Evolutionary conservation across 1,140 invertebrate species (phyloP).

Genomic region (Diabrotica undecimpunctata): DNA sequence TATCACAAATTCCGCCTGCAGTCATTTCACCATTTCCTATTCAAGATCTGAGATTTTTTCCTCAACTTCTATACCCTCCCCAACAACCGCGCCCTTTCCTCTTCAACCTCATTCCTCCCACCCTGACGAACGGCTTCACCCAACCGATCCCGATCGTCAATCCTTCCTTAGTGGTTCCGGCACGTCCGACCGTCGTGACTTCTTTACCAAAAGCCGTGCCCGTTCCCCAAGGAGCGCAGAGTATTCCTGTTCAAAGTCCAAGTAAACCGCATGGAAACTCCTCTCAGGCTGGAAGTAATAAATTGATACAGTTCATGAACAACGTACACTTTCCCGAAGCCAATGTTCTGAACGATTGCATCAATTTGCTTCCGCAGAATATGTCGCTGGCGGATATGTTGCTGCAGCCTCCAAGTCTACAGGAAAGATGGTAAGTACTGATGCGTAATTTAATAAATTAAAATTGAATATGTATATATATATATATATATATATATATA

Average conservation of each 20-base stretch:
- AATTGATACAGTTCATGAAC: constrained; percentile 53
- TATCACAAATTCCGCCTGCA: constrained; percentile 21
- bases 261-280: constrained; percentile 3
- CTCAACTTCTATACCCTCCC: constrained; percentile 17
- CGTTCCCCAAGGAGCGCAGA: neutral
- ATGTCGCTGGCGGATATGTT: constrained; percentile 46
- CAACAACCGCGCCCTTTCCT: constrained; percentile 21
- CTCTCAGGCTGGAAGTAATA: constrained; percentile 22
- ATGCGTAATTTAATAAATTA: no score
- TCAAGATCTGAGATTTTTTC: constrained; percentile 19
- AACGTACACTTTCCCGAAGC: constrained; percentile 54
- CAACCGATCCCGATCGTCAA: constrained; percentile 20
- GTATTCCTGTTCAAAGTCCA: neutral
- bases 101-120: constrained; percentile 17
- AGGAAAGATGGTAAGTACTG: constrained; percentile 35
- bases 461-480: no score
- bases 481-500: no score
- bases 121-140: constrained; percentile 16
- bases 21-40: constrained; percentile 21
- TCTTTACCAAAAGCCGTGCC: constrained; percentile 8
- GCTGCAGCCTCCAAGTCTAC: constrained; percentile 35
- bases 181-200: neutral
- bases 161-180: constrained; percentile 5
- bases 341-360: constrained; percentile 42
- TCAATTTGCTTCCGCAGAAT: constrained; percentile 44